phyloP scores from a whole-genome alignment of 2,113 vertebrate genomes.

The Elaphurus davidianus region DNA sequence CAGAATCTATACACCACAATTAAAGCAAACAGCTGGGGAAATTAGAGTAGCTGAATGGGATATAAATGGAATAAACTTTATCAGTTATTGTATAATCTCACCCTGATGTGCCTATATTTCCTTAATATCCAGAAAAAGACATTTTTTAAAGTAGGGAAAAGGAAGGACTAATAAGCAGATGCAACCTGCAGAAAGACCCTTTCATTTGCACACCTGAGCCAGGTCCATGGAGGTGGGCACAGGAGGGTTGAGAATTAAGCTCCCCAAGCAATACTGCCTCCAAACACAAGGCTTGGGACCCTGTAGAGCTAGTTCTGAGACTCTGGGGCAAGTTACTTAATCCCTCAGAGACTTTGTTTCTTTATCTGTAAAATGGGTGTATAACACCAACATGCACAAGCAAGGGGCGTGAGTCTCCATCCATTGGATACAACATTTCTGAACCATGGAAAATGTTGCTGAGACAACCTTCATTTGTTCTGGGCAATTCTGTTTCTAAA shows the following conservation, averaged over 20 bases:
- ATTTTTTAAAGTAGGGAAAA: not conserved
- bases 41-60: not conserved
- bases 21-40: not conserved
- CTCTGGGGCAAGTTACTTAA: not conserved
- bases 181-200: too few relatives aligned
- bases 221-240: fast-evolving
- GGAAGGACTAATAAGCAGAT: not conserved
- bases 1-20: not conserved
- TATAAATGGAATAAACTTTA: not conserved
- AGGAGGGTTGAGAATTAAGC: not conserved
- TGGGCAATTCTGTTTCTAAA: not conserved
- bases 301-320: not conserved
- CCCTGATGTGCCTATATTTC: not conserved
- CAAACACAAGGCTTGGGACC: not conserved
- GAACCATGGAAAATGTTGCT: not conserved
- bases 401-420: not conserved
- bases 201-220: not conserved
- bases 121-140: not conserved
- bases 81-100: not conserved
- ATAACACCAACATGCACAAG: not conserved
- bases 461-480: not conserved
- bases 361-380: not conserved
- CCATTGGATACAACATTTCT: not conserved
- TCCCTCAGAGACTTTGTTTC: not conserved
- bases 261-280: not conserved